Evolutionary conservation across 2,113 vertebrate genomes (phyloP), one percentile per base, ranked within the genome.

Genomic region (pig (Sus scrofa)): DNA sequence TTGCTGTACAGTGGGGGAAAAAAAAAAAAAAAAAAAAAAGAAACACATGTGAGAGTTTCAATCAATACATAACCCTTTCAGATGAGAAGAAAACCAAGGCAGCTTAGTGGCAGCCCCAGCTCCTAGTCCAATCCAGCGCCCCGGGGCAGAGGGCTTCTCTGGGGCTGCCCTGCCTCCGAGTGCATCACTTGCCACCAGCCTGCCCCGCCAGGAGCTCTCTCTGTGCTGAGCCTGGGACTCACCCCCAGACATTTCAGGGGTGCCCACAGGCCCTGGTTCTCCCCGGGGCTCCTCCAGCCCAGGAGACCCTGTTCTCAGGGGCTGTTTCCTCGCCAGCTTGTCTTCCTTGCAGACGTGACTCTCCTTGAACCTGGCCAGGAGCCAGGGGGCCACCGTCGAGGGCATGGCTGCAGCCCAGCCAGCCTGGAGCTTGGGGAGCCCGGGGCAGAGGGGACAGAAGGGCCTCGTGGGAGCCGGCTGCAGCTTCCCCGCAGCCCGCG

Each of bases 401-500:
- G 26, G n/a, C 15, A 6, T 6, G 12, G 75, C 67, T n/a, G 27
- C 56, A 30, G 52, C 27, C 52, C 19, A 3, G 27, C 9, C 56
- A 16, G 58, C 60, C 60, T 32, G n/a, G 11, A n/a, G 26, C 52
- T 1, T 6, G 9, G 37, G 30, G 24, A 52, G 37, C 32, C 32
- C 0, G 1, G 4, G 34, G 44, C 11, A 22, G 6, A 12, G 73
- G 27, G 10, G 71, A 16, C 7, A 30, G 37, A 24, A 16, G 50
- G 12, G 26, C 44, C 24, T 50, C 1, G 0, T 3, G 37, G 10
- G 34, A 3, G 26, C 1, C 11, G 8, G 68, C 7, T 4, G 3
- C 37, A 32, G 60, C 39, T 30, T 32, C 20, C 79, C 63, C 24
- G n/a, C 24, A 9, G 32, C 39, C 27, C 18, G 1, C 10, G 3